Evolutionary conservation across 2,888 invertebrate genomes (phyloP).

Genomic region (Diloba caeruleocephala): DNA sequence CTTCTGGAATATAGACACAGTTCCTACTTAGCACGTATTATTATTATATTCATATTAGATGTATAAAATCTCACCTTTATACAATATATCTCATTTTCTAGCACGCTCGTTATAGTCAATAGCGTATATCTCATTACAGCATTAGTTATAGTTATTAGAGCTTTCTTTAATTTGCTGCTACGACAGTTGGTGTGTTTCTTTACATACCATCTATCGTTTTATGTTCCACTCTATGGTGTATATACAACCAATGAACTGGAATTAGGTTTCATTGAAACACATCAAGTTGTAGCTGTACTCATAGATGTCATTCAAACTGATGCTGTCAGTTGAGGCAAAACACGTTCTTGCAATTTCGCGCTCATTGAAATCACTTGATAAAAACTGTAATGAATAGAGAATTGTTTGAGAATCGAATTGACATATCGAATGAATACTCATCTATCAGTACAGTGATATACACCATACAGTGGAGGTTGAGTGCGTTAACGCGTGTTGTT

Average conservation of each 20-base stretch:
- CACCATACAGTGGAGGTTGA: constrained; percentile 62
- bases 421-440: constrained; percentile 9
- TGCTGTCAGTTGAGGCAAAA: constrained; percentile 32
- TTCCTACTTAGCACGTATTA: constrained; percentile 8
- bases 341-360: constrained; percentile 8
- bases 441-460: constrained; percentile 23
- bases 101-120: constrained; percentile 41
- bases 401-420: constrained; percentile 8
- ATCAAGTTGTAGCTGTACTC: constrained; percentile 38
- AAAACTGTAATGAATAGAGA: neutral
- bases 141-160: constrained; percentile 58
- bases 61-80: constrained; percentile 17
- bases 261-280: constrained; percentile 15
- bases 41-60: constrained; percentile 11
- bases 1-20: constrained; percentile 10
- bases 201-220: constrained; percentile 51
- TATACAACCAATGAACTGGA: constrained; percentile 35
- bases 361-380: constrained; percentile 9
- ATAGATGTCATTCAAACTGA: constrained; percentile 33
- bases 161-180: constrained; percentile 61
- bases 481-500: constrained; percentile 87
- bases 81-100: constrained; percentile 30
- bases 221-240: constrained; percentile 56
- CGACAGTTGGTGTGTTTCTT: constrained; percentile 42
- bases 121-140: constrained; percentile 22